Conservation (phyloP, 1,140 invertebrate species). For the Chrysopa pallens region DNA sequence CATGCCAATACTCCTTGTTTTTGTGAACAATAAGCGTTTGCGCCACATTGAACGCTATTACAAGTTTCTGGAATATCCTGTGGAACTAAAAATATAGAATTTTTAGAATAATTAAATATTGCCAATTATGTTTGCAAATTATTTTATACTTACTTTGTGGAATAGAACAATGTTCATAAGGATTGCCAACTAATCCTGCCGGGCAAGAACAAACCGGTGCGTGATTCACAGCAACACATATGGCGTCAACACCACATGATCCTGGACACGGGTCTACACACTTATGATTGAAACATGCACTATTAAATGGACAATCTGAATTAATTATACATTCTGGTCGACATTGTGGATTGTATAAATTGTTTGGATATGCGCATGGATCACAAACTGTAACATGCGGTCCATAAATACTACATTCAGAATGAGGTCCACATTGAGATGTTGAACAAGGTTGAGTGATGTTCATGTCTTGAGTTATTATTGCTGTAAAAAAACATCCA, state of each 20-base stretch:
- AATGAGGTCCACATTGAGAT: slow-evolving; percentile 55
- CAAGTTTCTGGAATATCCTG: slow-evolving; percentile 40
- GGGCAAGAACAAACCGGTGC: slow-evolving; percentile 60
- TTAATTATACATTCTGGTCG: slow-evolving; percentile 59
- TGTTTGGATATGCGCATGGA: slow-evolving; percentile 46
- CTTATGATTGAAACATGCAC: slow-evolving; percentile 53
- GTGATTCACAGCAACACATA: slow-evolving; percentile 56
- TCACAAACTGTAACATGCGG: slow-evolving; percentile 61
- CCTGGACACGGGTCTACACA: slow-evolving; percentile 68
- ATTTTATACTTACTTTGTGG: slow-evolving; percentile 20
- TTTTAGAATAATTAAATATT: slow-evolving; percentile 3
- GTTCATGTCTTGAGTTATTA: slow-evolving; percentile 31
- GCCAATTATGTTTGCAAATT: slow-evolving; percentile 1
- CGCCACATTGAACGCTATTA: slow-evolving; percentile 45
- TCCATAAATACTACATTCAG: slow-evolving; percentile 45
- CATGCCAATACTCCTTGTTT: slow-evolving; percentile 34
- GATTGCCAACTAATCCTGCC: slow-evolving; percentile 55
- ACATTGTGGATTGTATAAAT: slow-evolving; percentile 46
- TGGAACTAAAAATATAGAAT: slow-evolving; percentile 16
- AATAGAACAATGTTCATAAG: slow-evolving; percentile 53
- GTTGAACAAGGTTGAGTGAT: slow-evolving; percentile 46
- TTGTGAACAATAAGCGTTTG: slow-evolving; percentile 53
- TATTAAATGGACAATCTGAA: slow-evolving; percentile 59
- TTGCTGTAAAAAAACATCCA: slow-evolving; percentile 21
- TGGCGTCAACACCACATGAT: slow-evolving; percentile 61